Base-by-base conservation (phyloP, 2,888 invertebrate species). In the Drosophila rellima region DNA sequence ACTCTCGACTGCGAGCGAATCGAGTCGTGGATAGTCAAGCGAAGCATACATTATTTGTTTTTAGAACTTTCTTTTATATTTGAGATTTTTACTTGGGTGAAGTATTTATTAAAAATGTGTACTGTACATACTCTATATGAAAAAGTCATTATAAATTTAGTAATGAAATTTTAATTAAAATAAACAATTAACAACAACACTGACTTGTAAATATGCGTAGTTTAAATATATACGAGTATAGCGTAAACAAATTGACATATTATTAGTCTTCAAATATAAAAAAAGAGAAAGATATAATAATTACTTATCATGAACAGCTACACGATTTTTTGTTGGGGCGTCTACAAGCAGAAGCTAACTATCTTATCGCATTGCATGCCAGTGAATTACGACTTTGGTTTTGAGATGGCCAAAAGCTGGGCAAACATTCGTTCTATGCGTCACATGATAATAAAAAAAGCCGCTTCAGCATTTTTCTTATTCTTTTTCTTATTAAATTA, bases 401-500 rank as follows among this genome's bases (percentile, higher is more conserved):
- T 71, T 71, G 56, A 61, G 61, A 69, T 54, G 50, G 45, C 60
- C 26, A 37, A 50, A 39, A 66, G 17, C 33, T 48, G 11, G 45
- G 18, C 20, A 44, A 52, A 6, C 44, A 57, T 45, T 63, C 64
- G 37, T 26, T 40, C 44, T 61, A 78, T 83, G 78, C 79, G 81
- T 83, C 84, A 83, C 81, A 68, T 72, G 45, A 37, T 63, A 83
- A 80, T 77, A 83, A 79, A 39, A 39, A 23, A n/a, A 26, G 39
- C 42, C 45, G 20, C 31, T 52, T 63, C 40, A 60, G 63, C 50
- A 54, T 60, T 76, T 57, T 39, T 40, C 47, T 72, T n/a, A 6
- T 35, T 35, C 47, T 77, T n/a, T 2, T n/a, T 35, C 6, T n/a
- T 62, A 68, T 71, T 68, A 70, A 74, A 68, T 63, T 37, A 50